Base-by-base conservation (phyloP, 2,113 vertebrate genomes). In the Pelodiscus sinensis region DNA sequence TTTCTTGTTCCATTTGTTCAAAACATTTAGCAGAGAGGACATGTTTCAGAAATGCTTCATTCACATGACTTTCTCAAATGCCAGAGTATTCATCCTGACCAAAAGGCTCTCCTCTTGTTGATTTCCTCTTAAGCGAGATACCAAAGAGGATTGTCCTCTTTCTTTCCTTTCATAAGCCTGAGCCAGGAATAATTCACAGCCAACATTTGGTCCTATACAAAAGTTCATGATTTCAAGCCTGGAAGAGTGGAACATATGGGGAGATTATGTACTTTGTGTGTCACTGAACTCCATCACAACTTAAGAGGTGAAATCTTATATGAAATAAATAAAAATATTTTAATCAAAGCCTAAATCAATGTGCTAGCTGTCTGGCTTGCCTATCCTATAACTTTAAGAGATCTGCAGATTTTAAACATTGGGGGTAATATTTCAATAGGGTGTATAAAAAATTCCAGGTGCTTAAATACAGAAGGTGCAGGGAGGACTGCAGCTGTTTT, bases 1-100 rank as follows among this genome's bases (percentile, higher is more conserved):
- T 98, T 98, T 97, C 97, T 98, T 98, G 96, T 98, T 97, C 98
- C 95, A 94, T 97, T 98, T 98, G 97, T 98, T 98, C 97, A 97
- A 98, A 97, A 96, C 94, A 96, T 97, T 97, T 97, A 0, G 91
- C 92, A 97, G 60, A 78, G 96, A 98, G 97, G 97, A 97, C 93
- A 96, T 97, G 84, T 97, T 98, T 97, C 95, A 98, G 96, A 98
- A 98, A 97, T 94, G 92, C 82, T 96, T 96, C 97, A 94, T 97
- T 75, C 95, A 96, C 92, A 82, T 93, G 96, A 97, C 96, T 98
- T 96, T 96, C 95, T 84, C 92, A 95, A 96, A 97, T 96, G 94
- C 91, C 90, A 75, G 92, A 95, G 96, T 96, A 96, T 92, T 97
- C 94, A 93, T 96, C 96, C 96, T 96, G 95, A 96, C 97, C 97